Conservation (phyloP, 2,113 vertebrate species). For the Caranx melampygus region DNA sequence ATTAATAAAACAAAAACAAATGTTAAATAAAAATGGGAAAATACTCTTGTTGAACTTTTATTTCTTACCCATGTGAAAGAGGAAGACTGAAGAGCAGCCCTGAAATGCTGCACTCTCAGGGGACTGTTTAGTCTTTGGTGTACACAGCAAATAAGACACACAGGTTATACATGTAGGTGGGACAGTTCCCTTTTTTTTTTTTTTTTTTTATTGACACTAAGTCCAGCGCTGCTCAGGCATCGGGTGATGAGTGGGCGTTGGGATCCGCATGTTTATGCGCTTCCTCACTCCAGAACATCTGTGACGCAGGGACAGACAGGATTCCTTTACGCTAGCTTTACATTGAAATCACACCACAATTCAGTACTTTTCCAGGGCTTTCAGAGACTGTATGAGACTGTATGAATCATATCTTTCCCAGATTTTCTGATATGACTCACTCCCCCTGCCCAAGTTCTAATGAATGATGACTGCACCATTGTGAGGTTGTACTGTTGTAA, state of each 20-base stretch:
- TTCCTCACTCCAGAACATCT: constrained; percentile 67
- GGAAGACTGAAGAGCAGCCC: neutral
- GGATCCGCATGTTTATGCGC: constrained; percentile 22
- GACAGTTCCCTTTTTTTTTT: constrained; percentile 30
- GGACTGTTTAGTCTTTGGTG: no score
- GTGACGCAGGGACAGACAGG: constrained; percentile 53
- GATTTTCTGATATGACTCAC: constrained; percentile 45
- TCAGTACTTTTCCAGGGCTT: constrained; percentile 60
- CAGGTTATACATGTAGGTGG: constrained; percentile 33
- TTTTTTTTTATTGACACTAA: constrained; percentile 58
- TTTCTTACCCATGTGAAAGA: neutral
- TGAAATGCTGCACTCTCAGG: neutral
- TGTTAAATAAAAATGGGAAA: constrained; percentile 70
- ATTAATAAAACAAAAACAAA: constrained; percentile 27
- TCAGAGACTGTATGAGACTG: neutral
- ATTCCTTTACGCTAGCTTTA: constrained; percentile 73
- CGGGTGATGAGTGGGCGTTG: constrained; percentile 22
- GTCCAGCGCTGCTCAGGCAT: constrained; percentile 22
- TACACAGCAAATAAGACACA: constrained; percentile 6
- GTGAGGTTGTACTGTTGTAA: neutral
- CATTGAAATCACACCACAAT: constrained; percentile 41
- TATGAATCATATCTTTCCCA: constrained; percentile 27
- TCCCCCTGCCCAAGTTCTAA: neutral
- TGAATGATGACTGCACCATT: constrained; percentile 26
- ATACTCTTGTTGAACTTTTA: constrained; percentile 1